Evolutionary conservation across 2,113 vertebrate species (phyloP), one percentile per base, ranked within the genome.

Genomic region (Cairina moschata): DNA sequence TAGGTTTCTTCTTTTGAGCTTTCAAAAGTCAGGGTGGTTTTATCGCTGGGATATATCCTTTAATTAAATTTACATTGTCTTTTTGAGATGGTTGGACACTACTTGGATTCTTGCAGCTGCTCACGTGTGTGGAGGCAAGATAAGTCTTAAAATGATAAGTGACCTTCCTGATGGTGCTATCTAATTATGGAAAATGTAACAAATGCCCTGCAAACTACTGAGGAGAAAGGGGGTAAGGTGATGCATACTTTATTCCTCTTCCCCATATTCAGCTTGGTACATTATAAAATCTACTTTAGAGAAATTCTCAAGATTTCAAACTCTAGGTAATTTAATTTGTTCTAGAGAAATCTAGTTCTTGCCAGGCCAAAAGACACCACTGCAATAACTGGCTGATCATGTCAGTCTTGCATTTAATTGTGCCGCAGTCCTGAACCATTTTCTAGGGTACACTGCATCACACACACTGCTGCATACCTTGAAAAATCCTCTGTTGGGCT

Each of bases 31-130:
- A 68, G 8, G 50, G 34, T 79, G 68, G 36, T 76, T 94, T 89
- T 76, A 78, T 82, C 91, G 73, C 91, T 69, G 50, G 52, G 80
- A 76, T 93, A 5, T 66, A 63, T 93, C 84, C 92, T 95, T 40
- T 88, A 82, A 73, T 95, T 86, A 82, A 94, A 82, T 79, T 76
- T 76, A 44, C 50, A 32, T 42, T 75, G 48, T 26, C 21, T 76
- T 81, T 67, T 46, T 66, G 81, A 82, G 66, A 21, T 50, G 54
- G 74, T 63, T 78, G 38, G 86, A 11, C 25, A 4, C 87, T 23
- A 59, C 77, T 81, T 69, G 68, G 77, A 34, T 72, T 83, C 31
- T 46, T 76, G 77, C 59, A 92, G 90, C 88, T 82, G 83, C 77
- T 88, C 31, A 20, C 16, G 13, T 42, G 31, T 82, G 83, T 48